Evolutionary conservation across 2,888 invertebrate genomes (phyloP).

Genomic region (Oscheius myriophilus): DNA sequence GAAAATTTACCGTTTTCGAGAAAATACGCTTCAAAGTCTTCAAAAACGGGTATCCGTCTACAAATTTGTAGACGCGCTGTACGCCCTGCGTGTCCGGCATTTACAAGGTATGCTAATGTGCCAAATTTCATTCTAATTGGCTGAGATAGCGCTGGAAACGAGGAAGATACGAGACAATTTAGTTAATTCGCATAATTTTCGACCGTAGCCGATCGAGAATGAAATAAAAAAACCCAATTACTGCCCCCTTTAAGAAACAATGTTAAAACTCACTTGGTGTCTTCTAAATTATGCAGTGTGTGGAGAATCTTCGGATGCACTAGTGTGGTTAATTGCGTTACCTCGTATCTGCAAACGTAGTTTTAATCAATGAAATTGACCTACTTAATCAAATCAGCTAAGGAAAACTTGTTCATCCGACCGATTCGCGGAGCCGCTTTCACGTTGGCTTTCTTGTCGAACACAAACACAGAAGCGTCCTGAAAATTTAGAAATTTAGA

Average conservation of each 20-base stretch:
- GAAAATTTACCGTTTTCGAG: too few species aligned
- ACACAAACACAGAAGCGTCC: slow-evolving; percentile 65
- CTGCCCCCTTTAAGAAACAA: slow-evolving; percentile 1
- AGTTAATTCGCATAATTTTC: too few species aligned
- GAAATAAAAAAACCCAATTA: too few species aligned
- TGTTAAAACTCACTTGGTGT: slow-evolving; percentile 59
- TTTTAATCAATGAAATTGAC: not conserved
- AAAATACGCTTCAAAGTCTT: too few species aligned
- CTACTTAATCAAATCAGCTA: slow-evolving; percentile 62
- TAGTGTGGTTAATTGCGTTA: slow-evolving; percentile 59
- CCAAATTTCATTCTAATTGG: too few species aligned
- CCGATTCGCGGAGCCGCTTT: slow-evolving; percentile 67
- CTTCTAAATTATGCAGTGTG: slow-evolving; percentile 59
- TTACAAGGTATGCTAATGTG: too few species aligned
- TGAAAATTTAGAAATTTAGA: slow-evolving; percentile 36
- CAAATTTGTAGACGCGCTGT: too few species aligned
- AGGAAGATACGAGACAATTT: too few species aligned
- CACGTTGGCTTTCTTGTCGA: slow-evolving; percentile 63
- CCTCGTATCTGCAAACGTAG: slow-evolving; percentile 50
- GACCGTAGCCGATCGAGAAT: too few species aligned
- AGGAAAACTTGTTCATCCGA: slow-evolving; percentile 62
- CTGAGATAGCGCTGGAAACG: too few species aligned
- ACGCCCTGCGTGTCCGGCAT: too few species aligned
- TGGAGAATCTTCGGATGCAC: slow-evolving; percentile 65
- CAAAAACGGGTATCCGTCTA: too few species aligned